Conservation (phyloP, 2,797 vertebrate species). For the Clarias pachynema region DNA sequence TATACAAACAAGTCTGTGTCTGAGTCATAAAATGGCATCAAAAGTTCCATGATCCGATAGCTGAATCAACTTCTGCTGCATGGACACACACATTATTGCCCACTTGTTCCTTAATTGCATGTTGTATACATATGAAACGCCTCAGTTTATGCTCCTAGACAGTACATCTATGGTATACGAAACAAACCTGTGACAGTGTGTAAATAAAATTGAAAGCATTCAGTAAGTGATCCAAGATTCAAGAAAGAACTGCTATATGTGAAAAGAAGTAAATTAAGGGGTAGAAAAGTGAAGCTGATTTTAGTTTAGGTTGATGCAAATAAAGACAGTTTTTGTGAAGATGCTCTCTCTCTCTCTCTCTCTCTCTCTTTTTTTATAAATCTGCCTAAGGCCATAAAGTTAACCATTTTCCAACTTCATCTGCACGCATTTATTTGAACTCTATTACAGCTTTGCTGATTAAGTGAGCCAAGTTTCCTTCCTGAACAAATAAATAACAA, state of each 20-base stretch:
- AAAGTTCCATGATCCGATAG: neutral
- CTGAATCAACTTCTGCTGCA: neutral
- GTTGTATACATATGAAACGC: neutral
- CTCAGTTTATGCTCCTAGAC: slow-evolving; percentile 1
- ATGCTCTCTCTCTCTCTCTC: no score
- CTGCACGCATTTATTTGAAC: neutral
- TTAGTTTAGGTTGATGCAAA: neutral
- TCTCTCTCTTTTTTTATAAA: neutral
- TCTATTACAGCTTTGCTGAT: neutral
- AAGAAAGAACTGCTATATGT: neutral
- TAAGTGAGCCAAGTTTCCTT: neutral
- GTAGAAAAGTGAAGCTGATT: neutral
- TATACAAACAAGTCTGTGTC: slow-evolving; percentile 10
- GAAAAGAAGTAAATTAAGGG: neutral
- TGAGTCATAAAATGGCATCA: neutral
- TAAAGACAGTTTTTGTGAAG: neutral
- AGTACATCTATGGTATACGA: neutral
- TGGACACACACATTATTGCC: neutral
- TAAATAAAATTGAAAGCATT: neutral
- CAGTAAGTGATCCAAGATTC: neutral
- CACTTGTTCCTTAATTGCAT: neutral
- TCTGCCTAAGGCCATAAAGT: neutral
- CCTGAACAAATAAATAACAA: neutral
- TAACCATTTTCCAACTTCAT: neutral
- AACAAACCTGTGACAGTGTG: neutral